Conservation (phyloP, 2,797 vertebrate species). For the Enteromius fasciolatus region DNA sequence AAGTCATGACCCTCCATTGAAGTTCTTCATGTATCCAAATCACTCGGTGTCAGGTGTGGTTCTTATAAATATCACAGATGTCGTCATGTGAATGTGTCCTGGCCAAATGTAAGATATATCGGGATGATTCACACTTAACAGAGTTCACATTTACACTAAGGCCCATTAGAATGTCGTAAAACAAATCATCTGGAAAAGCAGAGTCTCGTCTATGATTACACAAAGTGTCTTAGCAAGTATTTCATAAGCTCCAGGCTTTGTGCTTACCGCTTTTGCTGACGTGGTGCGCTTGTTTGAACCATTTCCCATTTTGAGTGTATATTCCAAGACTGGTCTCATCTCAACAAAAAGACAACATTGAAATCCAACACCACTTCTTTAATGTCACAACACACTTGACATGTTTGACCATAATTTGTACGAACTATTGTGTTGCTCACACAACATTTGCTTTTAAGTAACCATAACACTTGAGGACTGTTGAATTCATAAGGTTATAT, state of each 20-base stretch:
- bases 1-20: constrained; percentile 41
- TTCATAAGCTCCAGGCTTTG: constrained; percentile 7
- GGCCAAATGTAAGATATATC: constrained; percentile 13
- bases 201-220: constrained; percentile 18
- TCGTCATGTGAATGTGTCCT: constrained; percentile 10
- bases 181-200: not conserved
- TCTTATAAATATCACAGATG: constrained; percentile 36
- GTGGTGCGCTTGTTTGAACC: constrained; percentile 35
- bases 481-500: constrained; percentile 21
- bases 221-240: constrained; percentile 6
- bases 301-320: constrained; percentile 29
- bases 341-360: constrained; percentile 38
- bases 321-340: constrained; percentile 12
- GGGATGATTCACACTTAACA: constrained; percentile 4
- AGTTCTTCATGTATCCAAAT: constrained; percentile 49
- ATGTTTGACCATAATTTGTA: constrained; percentile 42
- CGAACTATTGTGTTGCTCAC: constrained; percentile 27
- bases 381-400: constrained; percentile 47
- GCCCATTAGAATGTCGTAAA: constrained; percentile 11
- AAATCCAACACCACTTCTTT: constrained; percentile 34
- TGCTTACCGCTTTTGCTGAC: constrained; percentile 19
- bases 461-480: constrained; percentile 1
- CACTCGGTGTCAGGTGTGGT: constrained; percentile 18
- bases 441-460: constrained; percentile 41
- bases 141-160: constrained; percentile 25